Base-by-base conservation (phyloP, 30 jellyfish, hydroid and myxozoan species). In the Cassiopea andromeda region DNA sequence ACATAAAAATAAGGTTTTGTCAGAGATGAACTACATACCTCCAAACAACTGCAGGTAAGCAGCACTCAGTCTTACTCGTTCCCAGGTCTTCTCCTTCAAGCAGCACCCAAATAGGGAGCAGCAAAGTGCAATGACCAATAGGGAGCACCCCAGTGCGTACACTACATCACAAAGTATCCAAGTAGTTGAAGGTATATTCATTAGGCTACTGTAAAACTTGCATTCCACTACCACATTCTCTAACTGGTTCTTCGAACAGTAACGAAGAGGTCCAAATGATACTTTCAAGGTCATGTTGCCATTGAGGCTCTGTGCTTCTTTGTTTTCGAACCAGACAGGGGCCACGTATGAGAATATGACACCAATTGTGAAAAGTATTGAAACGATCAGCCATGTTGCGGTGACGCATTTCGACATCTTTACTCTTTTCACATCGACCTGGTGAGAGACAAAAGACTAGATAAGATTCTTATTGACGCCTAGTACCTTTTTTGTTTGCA, bases 311-410 rank as follows among this genome's bases (percentile, higher is more conserved):
- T 76, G 84, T 2, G 49, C 45, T 43, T 84, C 80, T 78, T 89
- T 69, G 88, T 94, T 94, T 67, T 89, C 93, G 58, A 94, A 94
- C 98, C 98, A 94, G 75, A 89, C 98, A 17, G 98, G 98, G 12
- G 97, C 83, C 54, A 89, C 60, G 87, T 82, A 85, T 15, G 98
- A 73, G 86, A 94, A 89, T 2, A 78, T 75, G 13, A 85, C 91
- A 1, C 92, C 95, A 6, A 75, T 16, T 0, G 98, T 94, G 71
- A 94, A 94, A 7, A 90, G 92, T 45, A 85, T 73, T 49, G 97
- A 87, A 1, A 85, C 76, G 58, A 68, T 48, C 0, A 89, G 50
- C 98, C 98, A 94, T 69, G 89, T 73, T 46, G 64, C 84, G 6
- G 98, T 85, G n/a, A 94, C 75, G 15, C 95, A 88, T 67, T 85